phyloP scores from a whole-genome alignment of 2,797 vertebrate species.

The Hydrophis major region DNA sequence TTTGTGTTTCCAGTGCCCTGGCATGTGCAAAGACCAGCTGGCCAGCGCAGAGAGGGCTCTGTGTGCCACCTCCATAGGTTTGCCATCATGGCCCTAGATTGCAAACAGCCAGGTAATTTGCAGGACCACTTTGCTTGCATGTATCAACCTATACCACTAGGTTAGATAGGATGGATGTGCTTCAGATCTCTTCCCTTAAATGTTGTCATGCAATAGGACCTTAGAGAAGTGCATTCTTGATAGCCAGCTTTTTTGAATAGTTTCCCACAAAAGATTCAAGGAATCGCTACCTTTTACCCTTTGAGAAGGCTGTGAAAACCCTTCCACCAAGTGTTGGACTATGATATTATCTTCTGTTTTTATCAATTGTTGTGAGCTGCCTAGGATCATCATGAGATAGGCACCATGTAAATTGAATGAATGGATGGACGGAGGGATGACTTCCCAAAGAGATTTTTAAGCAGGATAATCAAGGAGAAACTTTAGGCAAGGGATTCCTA shows the following conservation, averaged over 20 bases:
- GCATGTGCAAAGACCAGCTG: too few species aligned
- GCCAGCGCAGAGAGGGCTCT: too few species aligned
- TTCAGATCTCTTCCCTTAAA: not conserved
- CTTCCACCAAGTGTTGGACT: not conserved
- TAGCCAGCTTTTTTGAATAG: not conserved
- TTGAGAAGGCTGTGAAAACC: not conserved
- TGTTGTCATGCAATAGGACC: not conserved
- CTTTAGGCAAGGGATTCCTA: not conserved
- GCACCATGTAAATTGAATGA: not conserved
- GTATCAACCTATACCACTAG: not conserved
- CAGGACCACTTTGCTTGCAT: not conserved
- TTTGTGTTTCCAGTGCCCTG: too few species aligned
- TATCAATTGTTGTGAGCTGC: not conserved
- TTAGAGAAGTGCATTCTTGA: not conserved
- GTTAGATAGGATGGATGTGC: not conserved
- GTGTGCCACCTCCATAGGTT: too few species aligned
- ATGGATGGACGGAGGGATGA: not conserved
- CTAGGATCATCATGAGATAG: not conserved
- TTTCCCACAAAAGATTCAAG: not conserved
- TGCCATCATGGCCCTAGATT: not conserved
- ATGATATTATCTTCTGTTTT: not conserved
- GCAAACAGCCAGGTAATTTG: not conserved
- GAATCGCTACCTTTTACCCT: not conserved
- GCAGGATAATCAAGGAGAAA: not conserved
- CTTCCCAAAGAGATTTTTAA: not conserved